Evolutionary conservation across 2,888 invertebrate species (phyloP).

Genomic region (Chaetogeoica ovagalla): DNA sequence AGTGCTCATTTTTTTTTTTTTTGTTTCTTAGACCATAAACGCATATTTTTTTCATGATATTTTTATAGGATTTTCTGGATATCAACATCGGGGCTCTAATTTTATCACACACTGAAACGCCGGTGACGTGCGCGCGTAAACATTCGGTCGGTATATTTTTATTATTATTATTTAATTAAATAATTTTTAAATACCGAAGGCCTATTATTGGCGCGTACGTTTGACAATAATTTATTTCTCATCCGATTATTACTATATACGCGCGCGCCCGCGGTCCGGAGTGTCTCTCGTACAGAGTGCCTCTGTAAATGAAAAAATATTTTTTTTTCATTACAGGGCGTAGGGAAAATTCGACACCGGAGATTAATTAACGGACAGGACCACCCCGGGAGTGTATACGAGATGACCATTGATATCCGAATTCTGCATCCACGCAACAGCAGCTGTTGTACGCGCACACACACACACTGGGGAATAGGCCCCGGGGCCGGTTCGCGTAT

Average conservation of each 20-base stretch:
- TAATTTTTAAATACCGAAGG: neutral
- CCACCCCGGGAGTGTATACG: slow-evolving; percentile 45
- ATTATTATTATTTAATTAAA: no score
- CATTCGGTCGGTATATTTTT: no score
- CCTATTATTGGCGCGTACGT: neutral
- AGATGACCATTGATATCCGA: slow-evolving; percentile 50
- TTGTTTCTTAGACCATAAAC: no score
- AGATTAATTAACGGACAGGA: slow-evolving; percentile 46
- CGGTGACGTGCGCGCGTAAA: no score
- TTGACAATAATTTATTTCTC: neutral
- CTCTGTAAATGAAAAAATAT: no score
- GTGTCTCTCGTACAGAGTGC: no score
- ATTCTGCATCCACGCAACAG: slow-evolving; percentile 29
- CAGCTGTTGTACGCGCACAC: slow-evolving; percentile 12
- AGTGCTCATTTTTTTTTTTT: no score
- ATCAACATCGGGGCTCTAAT: no score
- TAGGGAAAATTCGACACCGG: slow-evolving; percentile 1
- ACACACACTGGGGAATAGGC: slow-evolving; percentile 27
- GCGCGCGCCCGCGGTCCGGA: no score
- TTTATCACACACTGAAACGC: no score
- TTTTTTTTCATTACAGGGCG: slow-evolving; percentile 17
- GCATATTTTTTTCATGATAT: no score
- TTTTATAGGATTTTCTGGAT: no score
- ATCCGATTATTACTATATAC: neutral
- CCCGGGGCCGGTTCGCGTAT: slow-evolving; percentile 19